Evolutionary conservation across 2,888 invertebrate species (phyloP).

Genomic region (Sipha maydis): DNA sequence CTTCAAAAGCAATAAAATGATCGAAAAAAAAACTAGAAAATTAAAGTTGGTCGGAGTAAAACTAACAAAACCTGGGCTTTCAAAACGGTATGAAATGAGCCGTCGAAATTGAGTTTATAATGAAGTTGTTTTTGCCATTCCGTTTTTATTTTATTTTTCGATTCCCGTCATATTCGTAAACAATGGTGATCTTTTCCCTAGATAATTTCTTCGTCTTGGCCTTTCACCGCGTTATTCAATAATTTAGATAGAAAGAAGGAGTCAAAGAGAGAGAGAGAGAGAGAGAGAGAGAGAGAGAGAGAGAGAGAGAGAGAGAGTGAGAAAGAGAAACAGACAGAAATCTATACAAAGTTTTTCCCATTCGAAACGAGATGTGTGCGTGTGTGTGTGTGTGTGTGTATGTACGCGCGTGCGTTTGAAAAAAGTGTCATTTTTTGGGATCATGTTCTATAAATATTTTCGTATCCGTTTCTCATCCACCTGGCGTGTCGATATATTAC

Average conservation of each 20-base stretch:
- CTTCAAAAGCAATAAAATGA: slow-evolving; percentile 32
- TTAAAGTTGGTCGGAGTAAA: slow-evolving; percentile 5
- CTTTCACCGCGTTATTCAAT: not conserved
- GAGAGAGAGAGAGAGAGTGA: not conserved
- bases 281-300: not conserved
- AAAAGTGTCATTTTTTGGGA: slow-evolving; percentile 45
- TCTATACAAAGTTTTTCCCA: slow-evolving; percentile 18
- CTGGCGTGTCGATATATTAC: slow-evolving; percentile 48
- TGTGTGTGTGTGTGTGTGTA: not conserved
- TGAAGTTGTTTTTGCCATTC: slow-evolving; percentile 45
- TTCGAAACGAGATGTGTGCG: not conserved
- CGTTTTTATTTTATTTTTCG: not conserved
- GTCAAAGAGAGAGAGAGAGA: not conserved
- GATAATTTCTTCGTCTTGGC: not conserved
- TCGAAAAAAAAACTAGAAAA: slow-evolving; percentile 1
- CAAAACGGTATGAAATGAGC: slow-evolving; percentile 35
- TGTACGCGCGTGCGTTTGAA: not conserved
- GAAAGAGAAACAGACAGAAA: not conserved
- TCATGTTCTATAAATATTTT: slow-evolving; percentile 46
- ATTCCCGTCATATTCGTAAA: not conserved
- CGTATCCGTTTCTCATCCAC: slow-evolving; percentile 30
- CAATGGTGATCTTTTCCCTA: not conserved
- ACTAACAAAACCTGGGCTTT: not conserved
- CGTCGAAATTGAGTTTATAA: slow-evolving; percentile 46
- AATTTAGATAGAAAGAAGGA: not conserved